Conservation (phyloP, 2,113 vertebrate species). For the Ancistrus triradiatus region DNA sequence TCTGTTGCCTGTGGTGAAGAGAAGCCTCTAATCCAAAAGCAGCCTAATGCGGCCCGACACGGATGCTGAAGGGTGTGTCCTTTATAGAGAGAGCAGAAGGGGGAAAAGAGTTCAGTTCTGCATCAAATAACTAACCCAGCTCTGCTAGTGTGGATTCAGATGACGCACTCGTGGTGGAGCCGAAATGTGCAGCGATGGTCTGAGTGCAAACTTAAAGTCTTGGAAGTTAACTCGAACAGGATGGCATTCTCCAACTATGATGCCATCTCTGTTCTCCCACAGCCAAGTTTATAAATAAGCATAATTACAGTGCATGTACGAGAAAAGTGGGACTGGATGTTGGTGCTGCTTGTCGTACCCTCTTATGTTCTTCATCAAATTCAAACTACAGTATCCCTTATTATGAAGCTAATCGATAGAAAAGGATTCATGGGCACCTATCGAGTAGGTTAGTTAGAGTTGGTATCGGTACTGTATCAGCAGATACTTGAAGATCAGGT, state of each 20-base stretch:
- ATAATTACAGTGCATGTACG: constrained; percentile 65
- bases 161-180: background rate
- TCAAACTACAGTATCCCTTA: no score
- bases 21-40: constrained; percentile 35
- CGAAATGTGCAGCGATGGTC: constrained; percentile 17
- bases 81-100: constrained; percentile 31
- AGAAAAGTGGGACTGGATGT: constrained; percentile 52
- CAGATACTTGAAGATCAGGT: no score
- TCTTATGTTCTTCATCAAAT: no score
- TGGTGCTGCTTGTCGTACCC: no score
- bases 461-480: no score
- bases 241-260: constrained; percentile 49
- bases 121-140: constrained; percentile 32
- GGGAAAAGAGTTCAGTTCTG: constrained; percentile 19
- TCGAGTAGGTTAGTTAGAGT: no score
- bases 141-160: constrained; percentile 20
- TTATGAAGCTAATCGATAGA: no score
- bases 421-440: no score
- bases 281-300: constrained; percentile 70
- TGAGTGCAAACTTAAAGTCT: constrained; percentile 3
- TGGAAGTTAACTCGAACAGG: background rate
- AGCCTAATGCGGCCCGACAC: constrained; percentile 33
- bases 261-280: constrained; percentile 52
- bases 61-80: constrained; percentile 49
- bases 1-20: background rate